These are phyloP conservation scores for Mirounga angustirostris DNA, from an alignment of 2,113 vertebrate genomes.

Conservation along the genomic window DNA sequence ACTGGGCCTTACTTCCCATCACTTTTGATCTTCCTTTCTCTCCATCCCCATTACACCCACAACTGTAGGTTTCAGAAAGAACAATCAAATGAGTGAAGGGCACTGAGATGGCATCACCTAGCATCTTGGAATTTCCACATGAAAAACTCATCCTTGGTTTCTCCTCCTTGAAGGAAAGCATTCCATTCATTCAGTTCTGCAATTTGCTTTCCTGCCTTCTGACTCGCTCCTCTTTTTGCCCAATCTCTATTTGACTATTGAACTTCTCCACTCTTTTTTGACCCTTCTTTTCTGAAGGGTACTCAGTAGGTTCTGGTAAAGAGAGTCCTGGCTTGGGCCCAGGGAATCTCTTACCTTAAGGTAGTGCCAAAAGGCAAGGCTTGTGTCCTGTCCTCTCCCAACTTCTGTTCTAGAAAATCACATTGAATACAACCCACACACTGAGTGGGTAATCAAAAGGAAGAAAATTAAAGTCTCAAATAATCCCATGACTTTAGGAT, in stretches of 20 bases:
- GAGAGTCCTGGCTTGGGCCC: background rate
- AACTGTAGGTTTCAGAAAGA: background rate
- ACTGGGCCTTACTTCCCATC: background rate
- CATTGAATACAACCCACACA: background rate
- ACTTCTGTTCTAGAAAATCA: constrained; percentile 36
- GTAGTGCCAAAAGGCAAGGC: background rate
- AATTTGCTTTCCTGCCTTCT: background rate
- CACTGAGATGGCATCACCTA: background rate
- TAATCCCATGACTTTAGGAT: background rate
- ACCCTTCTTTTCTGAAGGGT: background rate
- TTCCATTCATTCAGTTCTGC: background rate
- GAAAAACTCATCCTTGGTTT: background rate
- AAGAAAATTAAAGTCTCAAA: constrained; percentile 27
- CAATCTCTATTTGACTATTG: background rate
- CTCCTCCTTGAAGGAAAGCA: background rate
- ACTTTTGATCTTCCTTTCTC: background rate
- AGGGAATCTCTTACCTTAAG: background rate
- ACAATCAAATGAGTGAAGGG: background rate
- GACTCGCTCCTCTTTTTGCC: background rate
- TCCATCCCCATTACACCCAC: background rate
- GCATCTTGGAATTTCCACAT: background rate
- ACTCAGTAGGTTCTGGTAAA: background rate
- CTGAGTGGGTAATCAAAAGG: background rate
- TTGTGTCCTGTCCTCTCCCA: background rate
- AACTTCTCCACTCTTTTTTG: background rate